Conservation (phyloP, 2,113 vertebrate genomes). For the Grammomys surdaster region DNA sequence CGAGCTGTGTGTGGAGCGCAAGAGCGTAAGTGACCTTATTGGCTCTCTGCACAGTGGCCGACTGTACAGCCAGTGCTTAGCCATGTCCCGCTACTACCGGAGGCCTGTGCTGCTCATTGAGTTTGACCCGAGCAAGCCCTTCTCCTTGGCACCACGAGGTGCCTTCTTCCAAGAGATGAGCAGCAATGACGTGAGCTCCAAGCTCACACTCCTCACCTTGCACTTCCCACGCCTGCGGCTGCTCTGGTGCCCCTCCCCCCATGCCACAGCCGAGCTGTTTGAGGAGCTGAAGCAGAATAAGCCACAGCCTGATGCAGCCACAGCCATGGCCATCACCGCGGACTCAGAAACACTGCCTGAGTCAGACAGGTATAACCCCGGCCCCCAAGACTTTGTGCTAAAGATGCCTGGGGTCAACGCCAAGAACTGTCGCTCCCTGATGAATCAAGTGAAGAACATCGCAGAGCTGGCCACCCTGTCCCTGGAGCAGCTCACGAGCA, state of each 20-base stretch:
- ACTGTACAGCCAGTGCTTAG: constrained; percentile 94
- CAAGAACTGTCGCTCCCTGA: constrained; percentile 92
- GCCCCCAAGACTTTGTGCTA: constrained; percentile 95
- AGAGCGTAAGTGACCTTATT: constrained; percentile 96
- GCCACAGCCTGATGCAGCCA: constrained; percentile 89
- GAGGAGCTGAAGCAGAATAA: constrained; percentile 93
- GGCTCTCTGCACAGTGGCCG: constrained; percentile 95
- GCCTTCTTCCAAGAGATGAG: constrained; percentile 95
- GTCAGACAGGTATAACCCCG: constrained; percentile 93
- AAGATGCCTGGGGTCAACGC: constrained; percentile 95
- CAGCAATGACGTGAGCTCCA: constrained; percentile 93
- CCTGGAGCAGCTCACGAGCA: constrained; percentile 88
- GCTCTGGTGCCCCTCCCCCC: constrained; percentile 97
- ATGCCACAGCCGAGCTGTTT: constrained; percentile 94
- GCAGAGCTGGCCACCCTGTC: constrained; percentile 91
- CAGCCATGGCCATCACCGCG: constrained; percentile 91
- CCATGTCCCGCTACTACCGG: constrained; percentile 96
- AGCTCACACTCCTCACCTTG: constrained; percentile 94
- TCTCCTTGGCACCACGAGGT: constrained; percentile 91
- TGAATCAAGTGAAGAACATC: constrained; percentile 90
- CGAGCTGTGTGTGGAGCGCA: constrained; percentile 96
- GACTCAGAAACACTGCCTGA: constrained; percentile 93
- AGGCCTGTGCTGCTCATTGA: constrained; percentile 95
- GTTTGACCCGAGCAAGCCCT: constrained; percentile 94
- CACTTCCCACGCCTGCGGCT: constrained; percentile 96